A percentile compares a stretch with the other conserved stretches of the same genome.
Conservation (phyloP, 2,888 invertebrate species). For the Drosophila lacicola region DNA sequence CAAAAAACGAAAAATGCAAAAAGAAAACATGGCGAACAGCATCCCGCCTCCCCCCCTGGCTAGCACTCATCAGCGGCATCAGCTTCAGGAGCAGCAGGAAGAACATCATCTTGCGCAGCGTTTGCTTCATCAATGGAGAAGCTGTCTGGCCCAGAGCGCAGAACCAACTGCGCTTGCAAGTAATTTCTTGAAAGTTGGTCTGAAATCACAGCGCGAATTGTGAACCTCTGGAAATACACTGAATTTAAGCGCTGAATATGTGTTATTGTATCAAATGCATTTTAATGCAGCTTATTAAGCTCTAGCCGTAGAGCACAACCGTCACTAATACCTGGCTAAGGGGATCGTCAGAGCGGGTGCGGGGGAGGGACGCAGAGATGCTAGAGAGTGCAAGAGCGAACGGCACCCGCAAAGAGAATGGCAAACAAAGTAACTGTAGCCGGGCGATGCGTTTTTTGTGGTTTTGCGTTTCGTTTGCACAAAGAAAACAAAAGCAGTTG, state of each 20-base stretch:
- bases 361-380: not conserved
- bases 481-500: slow-evolving; percentile 61
- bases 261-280: slow-evolving; percentile 53
- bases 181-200: slow-evolving; percentile 43
- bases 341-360: not conserved
- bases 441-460: slow-evolving; percentile 40
- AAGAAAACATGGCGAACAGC: slow-evolving; percentile 38
- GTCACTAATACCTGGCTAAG: slow-evolving; percentile 43
- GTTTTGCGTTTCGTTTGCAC: slow-evolving; percentile 54
- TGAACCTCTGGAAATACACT: slow-evolving; percentile 43
- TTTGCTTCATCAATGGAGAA: slow-evolving; percentile 67
- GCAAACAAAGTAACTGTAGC: slow-evolving; percentile 54
- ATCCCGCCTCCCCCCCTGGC: not conserved
- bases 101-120: slow-evolving; percentile 49
- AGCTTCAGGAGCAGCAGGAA: slow-evolving; percentile 27
- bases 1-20: slow-evolving; percentile 10
- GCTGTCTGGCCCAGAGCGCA: slow-evolving; percentile 33
- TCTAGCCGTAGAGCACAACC: slow-evolving; percentile 31
- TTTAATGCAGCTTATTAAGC: slow-evolving; percentile 48
- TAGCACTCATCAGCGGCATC: slow-evolving; percentile 36
- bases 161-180: slow-evolving; percentile 25
- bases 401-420: slow-evolving; percentile 57
- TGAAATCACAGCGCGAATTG: slow-evolving; percentile 51
- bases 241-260: slow-evolving; percentile 58
- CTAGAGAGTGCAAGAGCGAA: slow-evolving; percentile 6